Base-by-base conservation (phyloP, 2,888 invertebrate species). In the Notocelia uddmanniana region DNA sequence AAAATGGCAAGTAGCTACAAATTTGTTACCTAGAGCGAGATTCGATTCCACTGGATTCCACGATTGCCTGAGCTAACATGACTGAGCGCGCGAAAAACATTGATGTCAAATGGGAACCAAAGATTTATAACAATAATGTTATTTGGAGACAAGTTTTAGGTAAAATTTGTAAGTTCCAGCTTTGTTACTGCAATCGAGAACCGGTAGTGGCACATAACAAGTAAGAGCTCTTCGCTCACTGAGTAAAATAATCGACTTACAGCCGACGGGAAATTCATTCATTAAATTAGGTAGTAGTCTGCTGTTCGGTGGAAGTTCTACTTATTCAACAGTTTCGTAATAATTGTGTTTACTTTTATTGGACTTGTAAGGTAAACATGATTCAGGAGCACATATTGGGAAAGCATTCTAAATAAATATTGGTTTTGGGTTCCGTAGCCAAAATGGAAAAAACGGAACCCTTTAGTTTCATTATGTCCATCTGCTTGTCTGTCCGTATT, bases 191-290 rank as follows among this genome's bases (percentile, higher is more conserved):
- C 0, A 37, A 23, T 50, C 69, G 76, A 59, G 26, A 74, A 69
- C 64, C 34, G 45, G 21, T 68, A 71, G 77, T 74, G 76, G 34
- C 13, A 37, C 48, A 54, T 48, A 15, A 50, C 45, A 34, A 73
- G 59, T 68, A 60, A 13, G 45, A 54, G 48, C 67, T 23, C 62
- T 48, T 31, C 11, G 54, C 34, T 74, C 70, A 68, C 52, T 60
- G 60, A 74, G 75, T 75, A 74, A 77, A 75, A 76, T 78, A 77
- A 76, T 76, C 75, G 74, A 75, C 74, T 76, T 69, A 69, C 55
- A 60, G 58, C 66, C 26, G 70, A 59, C 55, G 59, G 73, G 66
- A 68, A 57, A 64, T 54, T 64, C 73, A 71, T 75, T 77, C 75
- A 77, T 77, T 77, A 75, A 76, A 76, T 78, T 75, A 75, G 72